Evolutionary conservation across 2,113 vertebrate species (phyloP).

Genomic region (Cryptomyrus ogoouensis): DNA sequence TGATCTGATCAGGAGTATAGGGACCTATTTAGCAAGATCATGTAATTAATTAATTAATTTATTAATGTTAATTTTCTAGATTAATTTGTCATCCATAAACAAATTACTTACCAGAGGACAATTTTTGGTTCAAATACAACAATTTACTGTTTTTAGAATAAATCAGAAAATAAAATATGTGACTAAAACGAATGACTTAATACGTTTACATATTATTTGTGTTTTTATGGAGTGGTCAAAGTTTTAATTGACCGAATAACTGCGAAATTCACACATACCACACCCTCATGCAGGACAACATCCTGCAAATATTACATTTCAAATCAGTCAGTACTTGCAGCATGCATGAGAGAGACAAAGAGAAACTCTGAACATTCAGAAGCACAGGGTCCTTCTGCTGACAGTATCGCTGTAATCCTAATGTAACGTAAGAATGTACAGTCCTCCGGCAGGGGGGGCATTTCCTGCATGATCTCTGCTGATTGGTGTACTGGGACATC

Average conservation of each 20-base stretch:
- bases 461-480: conserved; percentile 55
- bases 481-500: conserved; percentile 42
- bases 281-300: no score
- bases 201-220: neutral
- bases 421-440: conserved; percentile 49
- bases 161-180: neutral
- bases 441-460: conserved; percentile 3
- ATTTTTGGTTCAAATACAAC: neutral
- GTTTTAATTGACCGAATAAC: neutral
- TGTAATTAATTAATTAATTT: no score
- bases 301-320: neutral
- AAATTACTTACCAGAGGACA: neutral
- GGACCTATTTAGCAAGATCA: no score
- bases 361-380: conserved; percentile 42
- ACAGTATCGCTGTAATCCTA: conserved; percentile 48
- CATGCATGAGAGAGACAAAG: conserved; percentile 29
- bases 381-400: conserved; percentile 56
- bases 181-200: neutral
- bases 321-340: neutral
- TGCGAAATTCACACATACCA: neutral
- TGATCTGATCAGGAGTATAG: no score
- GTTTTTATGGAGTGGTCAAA: neutral
- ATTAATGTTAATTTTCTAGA: neutral
- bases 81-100: neutral
- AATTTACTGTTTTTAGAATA: neutral